These are phyloP conservation scores for Agapornis canus DNA, from an alignment of 2,797 vertebrate genomes.

Conservation along the genomic window DNA sequence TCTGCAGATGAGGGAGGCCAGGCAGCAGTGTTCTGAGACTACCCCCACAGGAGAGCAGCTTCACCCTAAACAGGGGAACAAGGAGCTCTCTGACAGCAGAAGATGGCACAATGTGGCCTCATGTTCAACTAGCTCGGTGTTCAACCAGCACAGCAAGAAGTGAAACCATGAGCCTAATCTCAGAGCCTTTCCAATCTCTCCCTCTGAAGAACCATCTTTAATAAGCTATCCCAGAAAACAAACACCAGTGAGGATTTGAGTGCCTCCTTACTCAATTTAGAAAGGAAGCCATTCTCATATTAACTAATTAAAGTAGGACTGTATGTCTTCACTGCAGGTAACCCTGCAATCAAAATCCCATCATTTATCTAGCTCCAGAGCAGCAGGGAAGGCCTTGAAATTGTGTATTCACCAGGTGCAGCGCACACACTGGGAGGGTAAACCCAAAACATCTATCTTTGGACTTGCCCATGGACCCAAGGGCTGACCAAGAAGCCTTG, in stretches of 20 bases:
- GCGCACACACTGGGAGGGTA: background rate
- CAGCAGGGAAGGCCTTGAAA: background rate
- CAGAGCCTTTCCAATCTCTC: background rate
- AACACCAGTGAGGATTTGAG: background rate
- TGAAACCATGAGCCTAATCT: background rate
- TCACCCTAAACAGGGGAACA: background rate
- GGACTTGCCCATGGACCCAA: accelerated
- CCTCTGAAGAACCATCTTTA: background rate
- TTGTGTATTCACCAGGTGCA: background rate
- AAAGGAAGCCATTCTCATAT: background rate
- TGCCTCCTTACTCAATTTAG: background rate
- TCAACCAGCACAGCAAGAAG: background rate
- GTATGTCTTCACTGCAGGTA: background rate
- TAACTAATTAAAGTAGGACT: background rate
- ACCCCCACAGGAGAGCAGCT: background rate
- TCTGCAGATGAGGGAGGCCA: background rate
- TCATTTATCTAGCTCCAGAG: background rate
- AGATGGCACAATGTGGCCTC: background rate
- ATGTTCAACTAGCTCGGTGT: background rate
- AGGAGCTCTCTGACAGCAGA: background rate
- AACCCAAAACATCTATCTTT: background rate
- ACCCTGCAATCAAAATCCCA: background rate
- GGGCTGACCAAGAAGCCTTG: accelerated
- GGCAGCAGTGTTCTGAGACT: background rate
- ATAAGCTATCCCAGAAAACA: background rate